Evolutionary conservation across 2,888 invertebrate genomes (phyloP), one percentile per base, ranked within the genome.

Genomic region (Volucella inflata): DNA sequence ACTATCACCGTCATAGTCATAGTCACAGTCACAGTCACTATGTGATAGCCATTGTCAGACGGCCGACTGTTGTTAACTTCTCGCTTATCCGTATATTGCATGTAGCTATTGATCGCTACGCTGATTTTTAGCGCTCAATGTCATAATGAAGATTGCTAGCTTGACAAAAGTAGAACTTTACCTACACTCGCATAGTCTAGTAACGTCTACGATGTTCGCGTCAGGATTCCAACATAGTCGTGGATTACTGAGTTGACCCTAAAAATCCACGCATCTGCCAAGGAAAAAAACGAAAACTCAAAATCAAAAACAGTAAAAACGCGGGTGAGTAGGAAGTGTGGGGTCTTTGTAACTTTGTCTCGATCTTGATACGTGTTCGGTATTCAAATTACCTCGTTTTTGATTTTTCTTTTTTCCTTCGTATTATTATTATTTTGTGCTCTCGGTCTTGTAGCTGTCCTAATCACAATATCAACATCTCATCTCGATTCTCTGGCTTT

Each of bases 351-450:
- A 71, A 50, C 53, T 48, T 80, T 75, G 65, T 80, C 80, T 84
- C 84, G 84, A 84, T 80, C 75, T 84, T 84, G 80, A 84, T 76
- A 84, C 84, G 80, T 84, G 84, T 80, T 84, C 44, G 65, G 75
- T 71, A 80, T 84, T 84, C 46, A 75, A 64, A 75, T 68, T 74
- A 46, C 57, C 8, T 44, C 3, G 44, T 44, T 62, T 77, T 81
- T 36, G 2, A 44, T 57, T 30, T 50, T 46, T 70, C 46, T 2
- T n/a, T 44, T 50, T 17, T 72, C 6, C 30, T 30, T 30, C 30
- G 30, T 30, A 6, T 30, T 30, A 30, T 30, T 30, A 30, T 30
- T 30, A 30, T 46, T 21, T 16, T 64, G 16, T 30, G 36, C 8
- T 21, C 64, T 74, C 17, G 57, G 64, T 81, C 51, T 64, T 72